These are phyloP conservation scores for Hyperopisus bebe DNA, from an alignment of 2,113 vertebrate genomes.

Conservation along the genomic window DNA sequence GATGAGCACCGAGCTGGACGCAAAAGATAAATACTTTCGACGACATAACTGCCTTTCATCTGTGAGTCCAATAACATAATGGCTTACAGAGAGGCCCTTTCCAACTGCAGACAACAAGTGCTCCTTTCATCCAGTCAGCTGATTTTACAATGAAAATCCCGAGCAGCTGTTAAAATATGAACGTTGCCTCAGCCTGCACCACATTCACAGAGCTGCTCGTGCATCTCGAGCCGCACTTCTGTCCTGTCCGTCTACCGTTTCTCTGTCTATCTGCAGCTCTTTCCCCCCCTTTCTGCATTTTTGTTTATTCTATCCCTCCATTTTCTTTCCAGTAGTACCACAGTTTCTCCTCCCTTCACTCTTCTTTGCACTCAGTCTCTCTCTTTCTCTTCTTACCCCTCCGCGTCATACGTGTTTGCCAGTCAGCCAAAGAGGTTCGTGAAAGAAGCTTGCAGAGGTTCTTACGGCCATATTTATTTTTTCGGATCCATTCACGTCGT, in stretches of 20 bases:
- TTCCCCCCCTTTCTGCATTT: background rate
- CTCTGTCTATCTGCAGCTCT: slow-evolving; percentile 19
- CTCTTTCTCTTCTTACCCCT: slow-evolving; percentile 24
- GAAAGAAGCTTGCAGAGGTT: slow-evolving; percentile 30
- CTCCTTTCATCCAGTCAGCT: slow-evolving; percentile 65
- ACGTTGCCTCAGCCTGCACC: slow-evolving; percentile 43
- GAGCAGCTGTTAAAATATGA: slow-evolving; percentile 65
- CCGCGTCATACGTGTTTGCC: slow-evolving; percentile 7
- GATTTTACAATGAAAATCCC: slow-evolving; percentile 66
- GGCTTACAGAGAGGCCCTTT: slow-evolving; percentile 53
- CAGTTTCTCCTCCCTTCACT: background rate
- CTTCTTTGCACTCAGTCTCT: background rate
- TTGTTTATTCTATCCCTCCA: background rate
- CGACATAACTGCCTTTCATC: slow-evolving; percentile 61
- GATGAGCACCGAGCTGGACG: slow-evolving; percentile 51
- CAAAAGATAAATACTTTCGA: slow-evolving; percentile 56
- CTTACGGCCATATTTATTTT: slow-evolving; percentile 23
- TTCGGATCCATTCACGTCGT: slow-evolving; percentile 25
- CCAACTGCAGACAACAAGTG: slow-evolving; percentile 59
- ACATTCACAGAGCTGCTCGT: slow-evolving; percentile 41
- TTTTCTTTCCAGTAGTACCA: background rate
- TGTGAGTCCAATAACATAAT: slow-evolving; percentile 56
- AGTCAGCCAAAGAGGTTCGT: slow-evolving; percentile 41
- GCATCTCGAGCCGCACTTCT: slow-evolving; percentile 26
- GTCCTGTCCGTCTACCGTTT: slow-evolving; percentile 11